Evolutionary conservation across 2,113 vertebrate species (phyloP).

Genomic region (Micromys minutus): DNA sequence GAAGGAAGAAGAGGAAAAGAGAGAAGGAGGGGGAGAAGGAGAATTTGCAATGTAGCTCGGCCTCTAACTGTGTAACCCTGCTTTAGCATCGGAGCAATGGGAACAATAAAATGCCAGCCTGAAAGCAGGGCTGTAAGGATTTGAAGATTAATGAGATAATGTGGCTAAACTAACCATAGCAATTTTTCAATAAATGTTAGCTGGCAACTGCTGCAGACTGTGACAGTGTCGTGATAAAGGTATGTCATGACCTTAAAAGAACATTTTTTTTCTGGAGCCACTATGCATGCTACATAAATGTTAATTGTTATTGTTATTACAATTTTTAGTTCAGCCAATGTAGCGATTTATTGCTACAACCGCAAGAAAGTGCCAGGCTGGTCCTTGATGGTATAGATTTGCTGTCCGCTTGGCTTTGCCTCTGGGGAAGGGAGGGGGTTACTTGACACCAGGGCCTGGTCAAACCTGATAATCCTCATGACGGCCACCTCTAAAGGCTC

Average conservation of each 20-base stretch:
- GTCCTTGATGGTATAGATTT: background rate
- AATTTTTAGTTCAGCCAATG: slow-evolving; percentile 54
- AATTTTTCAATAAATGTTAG: slow-evolving; percentile 68
- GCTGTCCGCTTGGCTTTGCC: background rate
- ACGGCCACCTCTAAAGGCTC: background rate
- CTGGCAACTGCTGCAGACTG: background rate
- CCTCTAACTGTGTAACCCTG: background rate
- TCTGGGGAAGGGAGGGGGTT: too few species aligned
- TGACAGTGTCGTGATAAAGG: slow-evolving; percentile 64
- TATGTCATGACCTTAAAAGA: slow-evolving; percentile 66
- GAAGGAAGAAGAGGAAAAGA: too few species aligned
- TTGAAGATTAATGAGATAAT: slow-evolving; percentile 65
- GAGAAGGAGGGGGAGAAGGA: too few species aligned
- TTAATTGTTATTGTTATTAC: slow-evolving; percentile 67
- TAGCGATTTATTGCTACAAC: slow-evolving; percentile 27
- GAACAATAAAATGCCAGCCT: slow-evolving; percentile 38
- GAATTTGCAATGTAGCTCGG: background rate
- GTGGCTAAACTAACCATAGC: slow-evolving; percentile 43
- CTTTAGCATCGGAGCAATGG: slow-evolving; percentile 57
- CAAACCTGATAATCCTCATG: slow-evolving; percentile 50
- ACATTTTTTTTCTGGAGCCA: slow-evolving; percentile 52
- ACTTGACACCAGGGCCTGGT: slow-evolving; percentile 65
- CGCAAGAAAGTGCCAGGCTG: slow-evolving; percentile 9
- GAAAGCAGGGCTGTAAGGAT: slow-evolving; percentile 3
- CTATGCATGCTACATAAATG: slow-evolving; percentile 50